Conservation (phyloP, 1,140 invertebrate genomes). For the Pararge aegeria region DNA sequence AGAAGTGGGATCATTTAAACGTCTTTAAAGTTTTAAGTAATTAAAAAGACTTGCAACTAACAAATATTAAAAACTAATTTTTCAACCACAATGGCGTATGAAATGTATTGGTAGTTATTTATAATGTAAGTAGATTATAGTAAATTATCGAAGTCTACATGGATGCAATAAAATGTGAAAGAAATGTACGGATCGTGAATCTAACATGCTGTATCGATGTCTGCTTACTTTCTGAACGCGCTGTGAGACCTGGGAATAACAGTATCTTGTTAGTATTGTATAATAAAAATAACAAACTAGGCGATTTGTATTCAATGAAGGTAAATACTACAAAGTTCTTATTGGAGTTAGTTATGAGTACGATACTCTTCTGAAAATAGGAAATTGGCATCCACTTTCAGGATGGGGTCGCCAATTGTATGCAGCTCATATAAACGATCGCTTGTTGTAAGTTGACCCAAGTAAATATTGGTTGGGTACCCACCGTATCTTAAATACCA, state of each 20-base stretch:
- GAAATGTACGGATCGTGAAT: constrained; percentile 26
- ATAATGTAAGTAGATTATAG: neutral
- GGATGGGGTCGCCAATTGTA: too few relatives aligned
- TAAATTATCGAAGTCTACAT: neutral
- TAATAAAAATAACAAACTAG: neutral
- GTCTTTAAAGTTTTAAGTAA: too few relatives aligned
- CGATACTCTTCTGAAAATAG: too few relatives aligned
- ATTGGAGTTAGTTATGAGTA: too few relatives aligned
- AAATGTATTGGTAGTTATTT: neutral
- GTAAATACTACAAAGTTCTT: too few relatives aligned
- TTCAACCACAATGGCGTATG: neutral
- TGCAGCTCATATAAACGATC: too few relatives aligned
- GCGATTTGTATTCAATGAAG: too few relatives aligned
- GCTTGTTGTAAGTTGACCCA: too few relatives aligned
- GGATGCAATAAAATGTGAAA: constrained; percentile 22
- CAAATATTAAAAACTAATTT: neutral
- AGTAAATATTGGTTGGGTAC: too few relatives aligned
- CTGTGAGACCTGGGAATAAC: constrained; percentile 75
- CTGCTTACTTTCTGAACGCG: constrained; percentile 73
- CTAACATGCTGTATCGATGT: constrained; percentile 55
- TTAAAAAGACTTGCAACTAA: constrained; percentile 6
- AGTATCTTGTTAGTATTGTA: constrained; percentile 58
- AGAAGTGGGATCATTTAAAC: too few relatives aligned
- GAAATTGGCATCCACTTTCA: too few relatives aligned
- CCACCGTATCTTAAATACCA: too few relatives aligned